These are phyloP conservation scores for Sebastes dallii DNA, from an alignment of 2,797 vertebrate species.

Conservation along the genomic window DNA sequence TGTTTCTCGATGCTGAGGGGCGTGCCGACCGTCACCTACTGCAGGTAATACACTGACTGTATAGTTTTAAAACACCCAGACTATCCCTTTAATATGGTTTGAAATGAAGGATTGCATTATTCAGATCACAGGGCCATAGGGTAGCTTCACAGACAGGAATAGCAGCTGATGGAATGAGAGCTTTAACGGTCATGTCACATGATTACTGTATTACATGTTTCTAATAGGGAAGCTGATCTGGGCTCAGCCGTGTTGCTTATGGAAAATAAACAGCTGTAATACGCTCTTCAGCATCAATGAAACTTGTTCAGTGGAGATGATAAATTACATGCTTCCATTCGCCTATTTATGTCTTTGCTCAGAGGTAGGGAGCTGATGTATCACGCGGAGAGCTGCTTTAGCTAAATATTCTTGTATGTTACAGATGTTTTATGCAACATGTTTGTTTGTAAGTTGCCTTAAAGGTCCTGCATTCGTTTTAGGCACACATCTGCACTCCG, in stretches of 20 bases:
- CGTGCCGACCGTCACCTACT: too few relatives aligned
- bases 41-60: too few relatives aligned
- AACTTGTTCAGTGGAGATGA: neutral
- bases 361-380: neutral
- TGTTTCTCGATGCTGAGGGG: too few relatives aligned
- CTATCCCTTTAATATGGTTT: constrained; percentile 4
- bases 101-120: constrained; percentile 10
- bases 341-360: neutral
- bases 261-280: neutral
- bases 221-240: neutral
- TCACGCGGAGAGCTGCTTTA: constrained; percentile 3
- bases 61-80: too few relatives aligned
- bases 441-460: constrained; percentile 22
- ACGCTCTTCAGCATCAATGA: neutral
- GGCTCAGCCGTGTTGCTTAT: neutral
- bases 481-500: constrained; percentile 5
- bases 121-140: neutral
- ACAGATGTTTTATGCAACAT: constrained; percentile 40
- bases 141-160: neutral
- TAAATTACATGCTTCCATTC: neutral
- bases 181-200: constrained; percentile 2
- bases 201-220: neutral
- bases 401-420: constrained; percentile 8
- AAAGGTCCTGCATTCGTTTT: neutral
- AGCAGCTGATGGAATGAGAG: neutral